Base-by-base conservation (phyloP, 2,888 invertebrate genomes). In the Chouioia cunea region DNA sequence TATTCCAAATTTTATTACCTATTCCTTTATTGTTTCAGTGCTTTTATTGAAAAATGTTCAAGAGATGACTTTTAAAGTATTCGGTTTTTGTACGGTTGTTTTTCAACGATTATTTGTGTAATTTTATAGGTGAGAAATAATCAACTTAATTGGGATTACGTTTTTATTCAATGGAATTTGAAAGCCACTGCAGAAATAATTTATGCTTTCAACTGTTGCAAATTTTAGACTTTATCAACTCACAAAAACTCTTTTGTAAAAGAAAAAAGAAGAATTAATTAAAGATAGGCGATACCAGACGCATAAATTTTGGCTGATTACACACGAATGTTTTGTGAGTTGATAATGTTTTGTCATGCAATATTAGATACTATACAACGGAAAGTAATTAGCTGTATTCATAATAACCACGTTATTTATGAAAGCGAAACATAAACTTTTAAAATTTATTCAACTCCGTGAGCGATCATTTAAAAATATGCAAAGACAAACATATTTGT, bases 261-360 rank as follows among this genome's bases (percentile, higher is more conserved):
- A 43, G n/a, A 16, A 8, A 63, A 63, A 44, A 71, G 53, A 58
- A 63, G 18, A 27, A 27, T 27, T 56, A 57, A 66, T 58, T 66
- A 63, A 52, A 63, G 52, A 62, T 71, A 67, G 63, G 71, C 58
- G 58, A 71, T 63, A 63, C 15, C 22, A 67, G 58, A 53, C 50
- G 27, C 66, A 67, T 71, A 71, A 66, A 71, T 71, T 63, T 36
- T 4, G 6, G 27, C 52, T 16, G 47, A 62, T 18, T 12, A 56
- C 47, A 10, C 15, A 56, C 50, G 22, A 60, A 66, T 65, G 52
- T 46, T 62, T 57, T 52, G 6, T 6, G 4, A 43, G 60, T 65
- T 56, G 54, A 53, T 48, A 36, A 57, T 71, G 44, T 66, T 66
- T 71, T 60, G 50, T 66, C 65, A 36, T 65, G 22, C 4, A 59